Percentiles rank a stretch among this genome's conserved stretches.
These are phyloP conservation scores for Heliconius sara DNA, from an alignment of 2,888 invertebrate genomes.

Conservation along the genomic window DNA sequence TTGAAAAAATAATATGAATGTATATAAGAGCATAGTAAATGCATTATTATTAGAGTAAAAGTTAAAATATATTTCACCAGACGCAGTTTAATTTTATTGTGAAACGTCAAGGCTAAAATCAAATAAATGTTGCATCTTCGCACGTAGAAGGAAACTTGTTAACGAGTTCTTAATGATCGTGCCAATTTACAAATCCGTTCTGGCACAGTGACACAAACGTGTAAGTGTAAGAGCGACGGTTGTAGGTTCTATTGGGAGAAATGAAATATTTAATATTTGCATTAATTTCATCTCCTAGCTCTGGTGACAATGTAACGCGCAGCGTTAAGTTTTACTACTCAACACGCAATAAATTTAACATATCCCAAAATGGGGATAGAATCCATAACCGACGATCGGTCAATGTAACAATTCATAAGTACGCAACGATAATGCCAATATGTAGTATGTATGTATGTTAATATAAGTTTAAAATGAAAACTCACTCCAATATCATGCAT, in stretches of 20 bases:
- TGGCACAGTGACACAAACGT: no score
- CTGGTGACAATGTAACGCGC: no score
- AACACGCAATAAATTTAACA: no score
- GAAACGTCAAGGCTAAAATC: neutral
- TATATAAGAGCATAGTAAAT: neutral
- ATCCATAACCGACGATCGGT: neutral
- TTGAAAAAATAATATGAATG: neutral
- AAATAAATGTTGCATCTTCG: neutral
- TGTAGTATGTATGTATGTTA: neutral
- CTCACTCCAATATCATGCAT: neutral
- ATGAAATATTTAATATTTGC: no score
- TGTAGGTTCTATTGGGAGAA: no score
- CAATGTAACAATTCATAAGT: neutral
- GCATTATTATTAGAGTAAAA: neutral
- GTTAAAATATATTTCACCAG: neutral
- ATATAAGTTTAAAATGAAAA: conserved; percentile 10
- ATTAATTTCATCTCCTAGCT: no score
- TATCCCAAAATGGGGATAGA: neutral
- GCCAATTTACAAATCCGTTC: neutral
- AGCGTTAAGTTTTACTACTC: no score
- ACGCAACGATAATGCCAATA: no score
- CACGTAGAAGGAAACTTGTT: neutral
- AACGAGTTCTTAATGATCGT: conserved; percentile 12
- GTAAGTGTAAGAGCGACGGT: no score
- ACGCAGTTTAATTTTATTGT: neutral